Base-by-base conservation (phyloP, 2,797 vertebrate species). In the Xiphophorus birchmanni region DNA sequence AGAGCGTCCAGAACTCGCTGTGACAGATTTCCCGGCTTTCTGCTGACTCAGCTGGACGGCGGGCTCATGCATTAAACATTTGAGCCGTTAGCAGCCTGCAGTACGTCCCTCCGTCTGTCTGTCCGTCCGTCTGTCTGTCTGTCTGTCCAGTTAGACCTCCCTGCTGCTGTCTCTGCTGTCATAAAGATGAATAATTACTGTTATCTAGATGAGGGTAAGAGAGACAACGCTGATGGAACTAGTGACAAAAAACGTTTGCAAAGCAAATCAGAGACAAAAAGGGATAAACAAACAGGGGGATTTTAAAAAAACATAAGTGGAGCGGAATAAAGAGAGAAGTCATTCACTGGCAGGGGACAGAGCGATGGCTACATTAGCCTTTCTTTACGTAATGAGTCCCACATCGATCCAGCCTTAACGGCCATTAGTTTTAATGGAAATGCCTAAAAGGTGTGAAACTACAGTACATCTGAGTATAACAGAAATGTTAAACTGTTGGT, bases 311-410 rank as follows among this genome's bases (percentile, higher is more conserved):
- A 67, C 69, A 52, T 9, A n/a, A 79, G 40, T 75, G 29, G 35
- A 81, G 72, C 5, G 74, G 80, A 48, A 47, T 60, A 81, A 69
- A 84, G 83, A 73, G 78, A 84, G 86, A 81, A 74, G 58, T 1
- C 23, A 82, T 81, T 78, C 48, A 45, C 9, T 52, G 35, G 29
- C 37, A 56, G 73, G 21, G 40, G 76, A 83, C 71, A 80, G 89
- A 90, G 86, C 44, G 83, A 91, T 91, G 89, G 80, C 82, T 79
- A 83, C 82, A 89, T 91, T 83, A 90, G 84, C 82, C 75, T 80
- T 84, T 86, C 89, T 87, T 87, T 87, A 78, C 78, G 88, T 90
- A 86, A 92, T 85, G 85, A 90, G 83, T 72, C 76, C 82, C 26
- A 12, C 48, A 92, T 92, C 37, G 86, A 91, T 90, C 52, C 3